Evolutionary conservation across 2,113 vertebrate genomes (phyloP), one percentile per base, ranked within the genome.

Genomic region (Phoxinus phoxinus): DNA sequence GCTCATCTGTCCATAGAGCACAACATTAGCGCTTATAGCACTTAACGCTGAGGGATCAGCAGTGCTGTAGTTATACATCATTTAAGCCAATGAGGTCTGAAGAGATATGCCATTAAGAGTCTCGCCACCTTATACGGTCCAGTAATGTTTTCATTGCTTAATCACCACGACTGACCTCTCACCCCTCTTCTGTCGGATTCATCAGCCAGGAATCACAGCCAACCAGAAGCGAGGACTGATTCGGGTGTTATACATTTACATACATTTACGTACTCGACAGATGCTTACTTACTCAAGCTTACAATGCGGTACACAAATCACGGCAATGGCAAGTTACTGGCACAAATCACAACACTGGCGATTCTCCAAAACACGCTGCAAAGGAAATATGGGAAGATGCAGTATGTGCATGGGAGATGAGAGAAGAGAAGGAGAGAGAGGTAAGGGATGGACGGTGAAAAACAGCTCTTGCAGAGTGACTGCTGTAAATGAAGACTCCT

Each of bases 1-100:
- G 15, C 35, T 73, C 15, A 27, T n/a, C 6, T 78, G 8, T 56
- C 84, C 32, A 48, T 32, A 48, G 37, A 77, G 44, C 19, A 30
- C 37, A 44, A 21, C 37, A 61, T 76, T 75, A 76, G 25, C 17
- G 11, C 25, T 79, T 71, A 65, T 53, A 77, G 65, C 65, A 72
- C 48, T 72, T 35, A 23, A 72, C 46, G 12, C 65, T 53, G 11
- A 59, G n/a, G 76, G n/a, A 61, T 87, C 74, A 79, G 37, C 32
- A n/a, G 4, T 21, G 51, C 35, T 27, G 25, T 56, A 58, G 41
- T 83, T 77, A 83, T 56, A 37, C 46, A 58, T 77, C 46, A 67
- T 65, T 84, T 84, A 63, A 63, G n/a, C 19, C 72, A 84, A 59
- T 77, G 81, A 83, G n/a, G 48, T 77, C 46, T 83, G 35, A 83